These are phyloP conservation scores for Apostichopus californicus DNA, from an alignment of 35 echinoderm and acorn worm genomes.

Conservation along the genomic window DNA sequence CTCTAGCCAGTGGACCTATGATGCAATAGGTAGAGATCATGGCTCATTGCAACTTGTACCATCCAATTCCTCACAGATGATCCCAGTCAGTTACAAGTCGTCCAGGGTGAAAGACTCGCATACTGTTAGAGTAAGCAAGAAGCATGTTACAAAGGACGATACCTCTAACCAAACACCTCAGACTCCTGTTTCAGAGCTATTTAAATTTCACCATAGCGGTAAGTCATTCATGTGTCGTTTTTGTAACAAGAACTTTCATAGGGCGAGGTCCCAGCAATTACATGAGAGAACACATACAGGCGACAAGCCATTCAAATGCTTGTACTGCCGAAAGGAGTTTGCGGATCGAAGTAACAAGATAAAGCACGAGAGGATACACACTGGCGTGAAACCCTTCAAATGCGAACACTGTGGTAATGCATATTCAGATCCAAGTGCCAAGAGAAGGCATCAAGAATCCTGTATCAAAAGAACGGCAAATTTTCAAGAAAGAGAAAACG, in stretches of 20 bases:
- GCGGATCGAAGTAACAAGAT: background rate
- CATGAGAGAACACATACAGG: conserved; percentile 2
- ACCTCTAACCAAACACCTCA: too few species aligned
- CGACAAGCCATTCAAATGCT: background rate
- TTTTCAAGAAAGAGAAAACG: background rate
- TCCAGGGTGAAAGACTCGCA: too few species aligned
- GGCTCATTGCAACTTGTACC: too few species aligned
- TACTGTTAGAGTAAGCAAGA: too few species aligned
- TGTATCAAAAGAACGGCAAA: background rate
- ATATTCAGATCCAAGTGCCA: background rate
- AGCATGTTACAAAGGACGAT: too few species aligned
- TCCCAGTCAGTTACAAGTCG: too few species aligned
- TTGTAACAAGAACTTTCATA: background rate
- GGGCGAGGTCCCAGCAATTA: background rate
- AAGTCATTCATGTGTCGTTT: background rate
- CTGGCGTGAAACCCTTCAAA: background rate
- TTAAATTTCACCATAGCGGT: background rate
- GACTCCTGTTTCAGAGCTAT: too few species aligned
- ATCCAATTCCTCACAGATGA: too few species aligned
- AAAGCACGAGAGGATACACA: background rate
- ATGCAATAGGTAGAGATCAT: too few species aligned
- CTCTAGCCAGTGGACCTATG: too few species aligned
- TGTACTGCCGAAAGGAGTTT: background rate
- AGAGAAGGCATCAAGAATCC: background rate
- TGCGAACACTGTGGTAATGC: background rate